phyloP scores from a whole-genome alignment of 1,140 invertebrate species.

The Formica selysi region DNA sequence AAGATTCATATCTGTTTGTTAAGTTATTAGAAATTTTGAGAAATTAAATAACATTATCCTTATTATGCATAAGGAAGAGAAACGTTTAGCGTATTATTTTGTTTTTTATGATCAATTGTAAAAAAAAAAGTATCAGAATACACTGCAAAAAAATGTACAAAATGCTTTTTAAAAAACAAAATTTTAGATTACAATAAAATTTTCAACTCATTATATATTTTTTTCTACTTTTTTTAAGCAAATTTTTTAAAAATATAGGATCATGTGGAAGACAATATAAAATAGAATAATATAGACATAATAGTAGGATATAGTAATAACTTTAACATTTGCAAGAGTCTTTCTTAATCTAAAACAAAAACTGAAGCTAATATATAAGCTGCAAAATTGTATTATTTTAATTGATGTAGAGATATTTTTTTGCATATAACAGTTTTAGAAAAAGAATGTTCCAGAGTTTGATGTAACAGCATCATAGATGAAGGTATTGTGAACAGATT shows the following conservation, averaged over 20 bases:
- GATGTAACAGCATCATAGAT: conserved; percentile 98
- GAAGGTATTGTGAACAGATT: conserved; percentile 98
- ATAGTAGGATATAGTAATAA: background rate
- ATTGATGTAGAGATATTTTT: conserved; percentile 28
- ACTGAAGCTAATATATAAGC: conserved; percentile 22
- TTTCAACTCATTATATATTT: background rate
- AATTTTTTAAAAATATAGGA: background rate
- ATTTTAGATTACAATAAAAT: background rate
- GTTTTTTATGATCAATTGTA: too few relatives aligned
- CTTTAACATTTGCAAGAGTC: background rate
- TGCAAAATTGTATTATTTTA: conserved; percentile 60
- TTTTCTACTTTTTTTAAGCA: background rate
- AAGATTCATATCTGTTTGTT: too few relatives aligned
- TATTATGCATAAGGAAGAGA: too few relatives aligned
- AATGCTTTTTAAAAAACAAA: background rate
- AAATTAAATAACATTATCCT: too few relatives aligned
- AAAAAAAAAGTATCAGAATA: too few relatives aligned
- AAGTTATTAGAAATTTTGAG: too few relatives aligned
- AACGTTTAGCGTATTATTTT: too few relatives aligned
- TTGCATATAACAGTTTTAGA: conserved; percentile 83
- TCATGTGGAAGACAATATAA: background rate
- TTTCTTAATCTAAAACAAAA: conserved; percentile 25
- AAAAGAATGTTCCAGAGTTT: conserved; percentile 92
- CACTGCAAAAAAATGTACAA: too few relatives aligned
- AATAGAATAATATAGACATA: background rate